Evolutionary conservation across 2,888 invertebrate species (phyloP).

Genomic region (Rosalia funebris): DNA sequence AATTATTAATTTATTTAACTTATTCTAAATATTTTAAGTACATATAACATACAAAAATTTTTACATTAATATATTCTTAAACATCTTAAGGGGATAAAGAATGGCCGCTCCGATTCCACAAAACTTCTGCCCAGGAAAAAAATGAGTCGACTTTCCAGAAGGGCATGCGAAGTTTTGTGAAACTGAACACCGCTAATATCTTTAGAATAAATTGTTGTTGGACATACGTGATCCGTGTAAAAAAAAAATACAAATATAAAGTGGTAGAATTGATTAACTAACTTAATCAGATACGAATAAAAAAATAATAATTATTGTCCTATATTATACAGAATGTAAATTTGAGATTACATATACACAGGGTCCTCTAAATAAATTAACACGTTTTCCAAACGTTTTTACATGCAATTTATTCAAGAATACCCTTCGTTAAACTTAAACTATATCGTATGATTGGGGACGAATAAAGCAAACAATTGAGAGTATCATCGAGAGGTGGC

Average conservation of each 20-base stretch:
- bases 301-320: slow-evolving; percentile 51
- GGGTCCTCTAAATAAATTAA: slow-evolving; percentile 11
- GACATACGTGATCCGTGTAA: slow-evolving; percentile 26
- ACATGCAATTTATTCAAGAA: background rate
- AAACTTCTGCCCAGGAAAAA: slow-evolving; percentile 2
- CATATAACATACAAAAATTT: slow-evolving; percentile 60
- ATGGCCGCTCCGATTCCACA: slow-evolving; percentile 16
- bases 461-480: background rate
- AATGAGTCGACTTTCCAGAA: background rate
- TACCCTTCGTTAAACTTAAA: background rate
- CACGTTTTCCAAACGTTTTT: background rate
- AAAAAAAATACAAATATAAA: slow-evolving; percentile 28
- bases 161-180: slow-evolving; percentile 15
- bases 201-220: slow-evolving; percentile 15
- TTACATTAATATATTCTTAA: slow-evolving; percentile 47
- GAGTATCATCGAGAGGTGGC: background rate
- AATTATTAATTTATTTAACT: slow-evolving; percentile 58
- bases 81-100: slow-evolving; percentile 6
- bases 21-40: slow-evolving; percentile 59
- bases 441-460: background rate
- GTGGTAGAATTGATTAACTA: slow-evolving; percentile 26
- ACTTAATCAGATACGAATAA: slow-evolving; percentile 37
- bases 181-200: slow-evolving; percentile 22
- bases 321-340: slow-evolving; percentile 46
- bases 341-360: slow-evolving; percentile 29